These are phyloP conservation scores for Palythoa heliodiscus DNA, from an alignment of 92 coral and sea anemone species.

Conservation along the genomic window DNA sequence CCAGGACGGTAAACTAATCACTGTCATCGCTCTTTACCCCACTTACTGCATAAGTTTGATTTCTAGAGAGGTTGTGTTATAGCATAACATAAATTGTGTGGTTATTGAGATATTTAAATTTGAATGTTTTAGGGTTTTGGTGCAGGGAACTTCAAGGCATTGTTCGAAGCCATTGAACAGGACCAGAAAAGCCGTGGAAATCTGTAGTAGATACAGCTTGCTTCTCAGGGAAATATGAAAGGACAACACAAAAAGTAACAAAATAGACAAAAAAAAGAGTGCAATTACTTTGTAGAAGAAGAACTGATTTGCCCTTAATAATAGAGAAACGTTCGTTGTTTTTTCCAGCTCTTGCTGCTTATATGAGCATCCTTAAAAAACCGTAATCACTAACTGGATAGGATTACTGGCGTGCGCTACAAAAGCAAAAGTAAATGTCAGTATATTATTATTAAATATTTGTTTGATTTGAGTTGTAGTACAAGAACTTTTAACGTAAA, in stretches of 20 bases:
- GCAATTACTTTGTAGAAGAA: neutral
- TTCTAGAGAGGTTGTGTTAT: too few species aligned
- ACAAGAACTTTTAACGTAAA: neutral
- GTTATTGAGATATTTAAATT: too few species aligned
- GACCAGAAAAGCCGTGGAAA: conserved; percentile 79
- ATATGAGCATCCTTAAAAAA: neutral
- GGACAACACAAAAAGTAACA: neutral
- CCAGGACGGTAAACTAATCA: too few species aligned
- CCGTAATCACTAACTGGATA: neutral
- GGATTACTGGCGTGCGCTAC: neutral
- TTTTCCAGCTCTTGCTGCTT: too few species aligned
- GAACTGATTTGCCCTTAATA: neutral
- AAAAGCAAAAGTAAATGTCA: neutral
- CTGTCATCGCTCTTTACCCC: too few species aligned
- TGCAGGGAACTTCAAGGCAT: conserved; percentile 84
- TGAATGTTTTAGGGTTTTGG: conserved; percentile 70
- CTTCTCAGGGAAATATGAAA: neutral
- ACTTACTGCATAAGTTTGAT: too few species aligned
- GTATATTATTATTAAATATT: neutral
- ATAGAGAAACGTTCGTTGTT: neutral
- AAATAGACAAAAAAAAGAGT: neutral
- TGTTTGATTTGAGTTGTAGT: neutral
- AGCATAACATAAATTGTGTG: too few species aligned
- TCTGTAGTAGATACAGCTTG: neutral
- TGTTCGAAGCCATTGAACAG: conserved; percentile 75